Conservation (phyloP, 2,113 vertebrate species). For the Ursus arctos region DNA sequence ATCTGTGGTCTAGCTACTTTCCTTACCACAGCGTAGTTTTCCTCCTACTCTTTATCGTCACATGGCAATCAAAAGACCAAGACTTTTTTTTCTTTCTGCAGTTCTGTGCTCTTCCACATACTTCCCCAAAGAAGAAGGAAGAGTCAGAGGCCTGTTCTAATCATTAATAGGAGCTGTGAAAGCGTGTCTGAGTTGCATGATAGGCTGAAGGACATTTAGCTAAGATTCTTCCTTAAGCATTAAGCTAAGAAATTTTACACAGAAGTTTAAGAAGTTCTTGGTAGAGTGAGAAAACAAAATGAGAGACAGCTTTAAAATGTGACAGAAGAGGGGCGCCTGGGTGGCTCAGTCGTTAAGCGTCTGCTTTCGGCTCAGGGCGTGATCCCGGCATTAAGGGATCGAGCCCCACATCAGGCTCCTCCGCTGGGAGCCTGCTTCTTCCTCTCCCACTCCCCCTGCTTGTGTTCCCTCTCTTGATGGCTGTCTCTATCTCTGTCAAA, state of each 20-base stretch:
- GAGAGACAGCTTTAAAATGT: background rate
- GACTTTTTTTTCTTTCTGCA: slow-evolving; percentile 43
- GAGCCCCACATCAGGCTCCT: too few relatives aligned
- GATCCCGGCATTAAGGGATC: too few relatives aligned
- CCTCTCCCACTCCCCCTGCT: too few relatives aligned
- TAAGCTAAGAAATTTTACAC: background rate
- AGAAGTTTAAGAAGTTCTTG: background rate
- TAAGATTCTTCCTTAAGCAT: background rate
- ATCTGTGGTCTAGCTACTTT: slow-evolving; percentile 78
- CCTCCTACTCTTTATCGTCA: slow-evolving; percentile 79
- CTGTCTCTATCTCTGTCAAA: too few relatives aligned
- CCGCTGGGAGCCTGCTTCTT: too few relatives aligned
- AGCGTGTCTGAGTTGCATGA: background rate
- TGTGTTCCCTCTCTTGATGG: too few relatives aligned
- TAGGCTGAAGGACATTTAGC: background rate
- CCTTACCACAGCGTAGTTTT: slow-evolving; percentile 82
- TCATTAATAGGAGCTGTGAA: background rate
- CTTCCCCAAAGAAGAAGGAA: slow-evolving; percentile 16
- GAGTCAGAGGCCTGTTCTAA: background rate
- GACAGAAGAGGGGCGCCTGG: background rate
- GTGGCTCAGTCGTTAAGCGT: too few relatives aligned
- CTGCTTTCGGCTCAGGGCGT: too few relatives aligned
- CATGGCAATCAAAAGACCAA: slow-evolving; percentile 81
- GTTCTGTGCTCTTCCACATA: background rate
- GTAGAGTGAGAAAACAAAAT: background rate